Conservation (phyloP, 2,797 vertebrate genomes). For the Pipistrellus kuhlii region DNA sequence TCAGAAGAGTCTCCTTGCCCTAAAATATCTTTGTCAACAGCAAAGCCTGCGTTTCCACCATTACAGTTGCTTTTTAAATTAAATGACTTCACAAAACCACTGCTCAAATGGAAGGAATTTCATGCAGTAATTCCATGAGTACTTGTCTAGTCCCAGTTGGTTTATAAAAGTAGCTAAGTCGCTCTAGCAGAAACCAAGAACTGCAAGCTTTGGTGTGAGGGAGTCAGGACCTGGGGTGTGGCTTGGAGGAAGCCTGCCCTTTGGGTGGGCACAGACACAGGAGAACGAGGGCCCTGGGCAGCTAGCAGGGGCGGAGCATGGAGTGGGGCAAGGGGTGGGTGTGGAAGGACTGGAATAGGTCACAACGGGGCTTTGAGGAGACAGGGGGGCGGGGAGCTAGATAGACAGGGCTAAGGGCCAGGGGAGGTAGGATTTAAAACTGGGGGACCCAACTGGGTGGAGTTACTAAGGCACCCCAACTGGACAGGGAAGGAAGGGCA, state of each 20-base stretch:
- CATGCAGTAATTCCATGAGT: background rate
- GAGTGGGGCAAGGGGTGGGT: background rate
- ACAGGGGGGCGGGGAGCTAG: too few relatives aligned
- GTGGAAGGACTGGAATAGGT: background rate
- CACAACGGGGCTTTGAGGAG: too few relatives aligned
- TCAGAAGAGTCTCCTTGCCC: background rate
- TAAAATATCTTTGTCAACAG: background rate
- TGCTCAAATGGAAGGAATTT: background rate
- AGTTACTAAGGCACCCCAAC: too few relatives aligned
- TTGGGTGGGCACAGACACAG: accelerated
- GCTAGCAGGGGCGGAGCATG: background rate
- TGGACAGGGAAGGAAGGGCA: too few relatives aligned
- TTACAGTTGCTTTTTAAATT: background rate
- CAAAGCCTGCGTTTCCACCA: background rate
- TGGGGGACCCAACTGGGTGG: too few relatives aligned
- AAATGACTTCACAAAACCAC: background rate
- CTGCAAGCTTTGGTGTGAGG: too few relatives aligned
- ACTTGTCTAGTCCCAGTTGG: background rate
- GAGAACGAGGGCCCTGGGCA: background rate
- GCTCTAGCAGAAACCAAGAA: background rate
- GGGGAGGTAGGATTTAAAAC: too few relatives aligned
- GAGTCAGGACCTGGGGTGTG: background rate
- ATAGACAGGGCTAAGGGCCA: too few relatives aligned
- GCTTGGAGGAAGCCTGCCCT: too few relatives aligned
- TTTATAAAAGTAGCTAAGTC: background rate